A percentile compares a stretch with the other conserved stretches of the same genome.
phyloP scores from a whole-genome alignment of 2,113 vertebrate species.

The Talpa occidentalis region DNA sequence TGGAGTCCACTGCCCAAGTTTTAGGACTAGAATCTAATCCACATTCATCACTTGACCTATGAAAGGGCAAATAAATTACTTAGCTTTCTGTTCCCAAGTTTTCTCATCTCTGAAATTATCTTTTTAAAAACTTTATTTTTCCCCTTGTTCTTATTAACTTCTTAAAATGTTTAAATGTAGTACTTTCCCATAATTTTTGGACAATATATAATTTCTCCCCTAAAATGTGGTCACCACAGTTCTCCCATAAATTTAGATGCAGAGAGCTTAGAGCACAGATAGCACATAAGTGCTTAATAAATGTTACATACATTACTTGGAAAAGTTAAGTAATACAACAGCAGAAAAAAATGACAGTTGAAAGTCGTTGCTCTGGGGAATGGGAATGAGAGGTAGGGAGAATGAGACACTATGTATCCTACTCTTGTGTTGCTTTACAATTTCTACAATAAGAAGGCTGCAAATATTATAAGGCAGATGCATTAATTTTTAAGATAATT shows the following conservation, averaged over 20 bases:
- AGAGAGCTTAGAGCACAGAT: background rate
- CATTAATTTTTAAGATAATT: slow-evolving; percentile 18
- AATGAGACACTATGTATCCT: too few species aligned
- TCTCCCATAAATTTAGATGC: background rate
- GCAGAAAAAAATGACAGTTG: background rate
- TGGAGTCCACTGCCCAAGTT: background rate
- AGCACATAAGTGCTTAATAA: background rate
- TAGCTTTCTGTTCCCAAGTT: slow-evolving; percentile 17
- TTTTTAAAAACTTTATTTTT: background rate
- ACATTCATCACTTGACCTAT: background rate
- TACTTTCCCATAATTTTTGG: too few species aligned
- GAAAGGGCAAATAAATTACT: background rate
- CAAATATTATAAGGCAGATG: too few species aligned
- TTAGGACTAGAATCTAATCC: background rate
- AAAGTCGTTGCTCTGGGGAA: background rate
- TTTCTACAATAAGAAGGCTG: too few species aligned
- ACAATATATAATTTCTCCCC: too few species aligned
- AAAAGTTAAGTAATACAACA: slow-evolving; percentile 27
- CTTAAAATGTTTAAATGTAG: too few species aligned
- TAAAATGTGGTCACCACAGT: too few species aligned
- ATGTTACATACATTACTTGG: background rate
- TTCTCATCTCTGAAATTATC: background rate
- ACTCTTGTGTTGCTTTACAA: too few species aligned
- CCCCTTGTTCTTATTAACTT: background rate
- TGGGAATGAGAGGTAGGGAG: background rate